Base-by-base conservation (phyloP, 2,888 invertebrate genomes). In the Orthonevra nobilis region DNA sequence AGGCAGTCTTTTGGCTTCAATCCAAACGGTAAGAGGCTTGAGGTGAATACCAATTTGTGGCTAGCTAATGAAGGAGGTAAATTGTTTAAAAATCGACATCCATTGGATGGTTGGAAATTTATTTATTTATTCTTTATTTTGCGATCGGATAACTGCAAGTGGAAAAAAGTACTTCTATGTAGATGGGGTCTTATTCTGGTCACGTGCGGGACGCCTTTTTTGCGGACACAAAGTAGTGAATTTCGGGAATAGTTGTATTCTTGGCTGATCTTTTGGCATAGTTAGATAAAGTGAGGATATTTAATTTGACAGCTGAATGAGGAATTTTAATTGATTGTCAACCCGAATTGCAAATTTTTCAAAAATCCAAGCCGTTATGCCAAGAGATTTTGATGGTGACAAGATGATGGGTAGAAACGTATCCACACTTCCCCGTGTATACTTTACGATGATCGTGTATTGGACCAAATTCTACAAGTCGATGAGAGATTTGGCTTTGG, bases 171-270 rank as follows among this genome's bases (percentile, higher is more conserved):
- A 15, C 34, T 23, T 40, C 10, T 23, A 54, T 38, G 46, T 14
- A 23, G 38, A 17, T 3, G 26, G 3, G 17, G 17, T n/a, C 40
- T 48, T 23, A 56, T 69, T 48, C 56, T 42, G 17, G 32, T 54
- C 74, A 75, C 73, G 58, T 60, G 17, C 28, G 12, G 12, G n/a
- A 15, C 54, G 32, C 20, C 28, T 40, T 19, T n/a, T 48, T 69
- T 61, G 74, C 54, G 28, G 69, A 75, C 48, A 48, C 54, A 26
- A n/a, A 28, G 12, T 48, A 61, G 54, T 38, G 46, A 54, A 61
- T 75, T 69, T 75, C 46, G 74, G 74, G 74, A 75, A 61, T 61
- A 69, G 69, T 69, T 56, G 61, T 68, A 52, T 26, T 30, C 2
- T 12, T 23, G 44, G 34, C 26, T 68, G 38, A 20, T 40, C 26